Percentiles rank a stretch among this genome's conserved stretches.
Evolutionary conservation across 2,888 invertebrate species (phyloP).

Genomic region (Dryocosmus kuriphilus): DNA sequence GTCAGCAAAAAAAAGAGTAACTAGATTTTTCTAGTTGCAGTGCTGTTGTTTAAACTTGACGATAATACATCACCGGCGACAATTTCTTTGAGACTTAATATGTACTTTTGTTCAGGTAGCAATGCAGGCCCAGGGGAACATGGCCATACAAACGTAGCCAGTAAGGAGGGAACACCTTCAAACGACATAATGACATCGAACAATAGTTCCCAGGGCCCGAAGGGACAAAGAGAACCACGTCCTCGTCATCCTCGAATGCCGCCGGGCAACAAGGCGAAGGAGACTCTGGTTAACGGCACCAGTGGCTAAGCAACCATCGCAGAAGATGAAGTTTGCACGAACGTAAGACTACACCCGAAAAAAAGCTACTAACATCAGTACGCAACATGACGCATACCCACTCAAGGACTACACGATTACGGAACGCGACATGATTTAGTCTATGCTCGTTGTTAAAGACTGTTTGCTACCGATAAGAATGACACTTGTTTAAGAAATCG

Average conservation of each 20-base stretch:
- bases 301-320: constrained; percentile 73
- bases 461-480: constrained; percentile 76
- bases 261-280: constrained; percentile 80
- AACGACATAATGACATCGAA: constrained; percentile 71
- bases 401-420: constrained; percentile 74
- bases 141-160: constrained; percentile 49
- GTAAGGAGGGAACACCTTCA: constrained; percentile 72
- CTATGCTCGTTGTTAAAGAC: constrained; percentile 76
- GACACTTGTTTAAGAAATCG: constrained; percentile 69
- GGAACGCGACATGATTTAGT: constrained; percentile 75
- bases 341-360: constrained; percentile 58
- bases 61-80: not conserved
- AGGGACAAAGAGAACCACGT: constrained; percentile 74
- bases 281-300: constrained; percentile 85
- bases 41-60: not conserved
- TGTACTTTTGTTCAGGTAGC: constrained; percentile 65
- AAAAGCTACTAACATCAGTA: constrained; percentile 72
- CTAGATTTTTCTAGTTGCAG: not conserved
- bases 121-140: constrained; percentile 73
- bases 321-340: constrained; percentile 25
- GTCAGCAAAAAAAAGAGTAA: not conserved
- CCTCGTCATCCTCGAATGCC: constrained; percentile 73
- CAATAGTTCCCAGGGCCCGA: constrained; percentile 73
- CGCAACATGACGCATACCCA: constrained; percentile 75
- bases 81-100: not conserved